Base-by-base conservation (phyloP, 2,113 vertebrate species). In the Xiphophorus maculatus region DNA sequence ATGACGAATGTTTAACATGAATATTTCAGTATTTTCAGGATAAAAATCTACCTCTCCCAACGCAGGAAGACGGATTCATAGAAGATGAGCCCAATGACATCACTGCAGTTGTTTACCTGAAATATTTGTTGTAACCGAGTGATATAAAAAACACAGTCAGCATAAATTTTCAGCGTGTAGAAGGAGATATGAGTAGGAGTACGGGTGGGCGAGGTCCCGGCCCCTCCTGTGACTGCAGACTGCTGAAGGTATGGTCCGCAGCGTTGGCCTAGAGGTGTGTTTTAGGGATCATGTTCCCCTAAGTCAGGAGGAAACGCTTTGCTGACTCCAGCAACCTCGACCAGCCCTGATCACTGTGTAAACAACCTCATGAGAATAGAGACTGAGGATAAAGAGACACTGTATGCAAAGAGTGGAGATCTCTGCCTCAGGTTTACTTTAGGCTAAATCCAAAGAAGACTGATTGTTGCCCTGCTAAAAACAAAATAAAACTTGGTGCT, bases 221-320 rank as follows among this genome's bases (percentile, higher is more conserved):
- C 73, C 72, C 69, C 79, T 73, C 76, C 71, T 77, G 72, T 32
- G 35, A 64, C 63, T 87, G 63, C n/a, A 76, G 65, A 68, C 27
- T 85, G 77, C 77, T 81, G 70, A 87, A 77, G 85, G 74, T 77
- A 80, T 75, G 77, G 70, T 86, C 80, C 8, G 73, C 84, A 84
- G 84, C 79, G 82, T 87, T 89, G 87, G 87, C 85, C 68, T 66
- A 58, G 71, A 70, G 77, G 76, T 30, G 69, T 75, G 66, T 77
- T 84, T 74, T 71, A 62, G 76, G 78, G 79, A 90, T 93, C 90
- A 72, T 87, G 84, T 93, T 93, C 75, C 86, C 88, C 89, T 88
- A 84, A 79, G 87, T 93, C 89, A 93, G 92, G 84, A 63, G 69
- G 69, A 85, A 88, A 76, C 35, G 61, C 74, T 84, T 58, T 88